Evolutionary conservation across 1,140 invertebrate genomes (phyloP), one percentile per base, ranked within the genome.

Genomic region (Berghia stephanieae): DNA sequence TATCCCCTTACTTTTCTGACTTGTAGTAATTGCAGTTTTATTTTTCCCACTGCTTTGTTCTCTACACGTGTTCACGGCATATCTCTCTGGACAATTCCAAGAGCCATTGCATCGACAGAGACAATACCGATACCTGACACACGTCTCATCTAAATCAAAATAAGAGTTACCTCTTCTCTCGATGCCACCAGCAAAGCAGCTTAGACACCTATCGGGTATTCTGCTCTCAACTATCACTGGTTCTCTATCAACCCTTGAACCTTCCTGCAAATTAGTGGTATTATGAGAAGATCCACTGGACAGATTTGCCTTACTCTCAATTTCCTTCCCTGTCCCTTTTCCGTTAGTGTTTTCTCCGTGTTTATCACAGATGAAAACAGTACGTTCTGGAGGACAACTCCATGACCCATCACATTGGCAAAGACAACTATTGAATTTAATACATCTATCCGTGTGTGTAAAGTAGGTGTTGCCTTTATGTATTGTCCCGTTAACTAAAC

Each of bases 401-500:
- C 81, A 84, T 2, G 67, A 68, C 13, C 83, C 83, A 42, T 84
- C 77, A 27, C 80, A 82, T 5, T 77, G 49, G 46, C 83, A 84
- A 0, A 74, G 52, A 67, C 81, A 83, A 16, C 76, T 63, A 34
- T 78, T 69, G 73, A 77, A 81, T 44, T 77, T 43, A 43, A 77
- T 71, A 44, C 83, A 84, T n/a, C 74, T 78, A 24, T 79, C 77
- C 3, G 31, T 44, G 36, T 77, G 75, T 4, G 74, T 70, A 72
- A 83, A 84, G 6, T 74, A 73, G 4, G 73, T 63, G 57, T 80
- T 79, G 10, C 81, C 79, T 1, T 52, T 3, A 43, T 79, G 52
- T 18, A 71, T 52, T 24, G 77, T 55, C 16, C 81, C 84, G 31
- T 78, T 43, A 0, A 78, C 83, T 21, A 67, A 36, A 55, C 84